phyloP scores from a whole-genome alignment of 2,797 vertebrate genomes.

The Nannoperca obscura region DNA sequence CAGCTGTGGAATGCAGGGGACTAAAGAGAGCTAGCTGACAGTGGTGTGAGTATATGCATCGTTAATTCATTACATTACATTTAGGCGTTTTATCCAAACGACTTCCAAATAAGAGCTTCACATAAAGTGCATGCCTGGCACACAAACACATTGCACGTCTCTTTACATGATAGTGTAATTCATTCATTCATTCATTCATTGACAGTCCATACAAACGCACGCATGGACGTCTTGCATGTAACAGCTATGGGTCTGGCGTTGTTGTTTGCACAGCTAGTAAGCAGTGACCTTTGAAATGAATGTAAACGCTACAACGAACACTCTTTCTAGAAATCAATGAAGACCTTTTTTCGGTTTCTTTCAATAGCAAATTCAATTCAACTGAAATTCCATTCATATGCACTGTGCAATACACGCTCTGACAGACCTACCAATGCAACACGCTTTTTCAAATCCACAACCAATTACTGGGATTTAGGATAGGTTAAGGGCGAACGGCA shows the following conservation, averaged over 20 bases:
- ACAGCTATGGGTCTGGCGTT: neutral
- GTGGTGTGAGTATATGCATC: neutral
- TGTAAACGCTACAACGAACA: conserved; percentile 13
- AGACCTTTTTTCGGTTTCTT: neutral
- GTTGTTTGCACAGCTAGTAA: conserved; percentile 31
- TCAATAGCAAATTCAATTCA: neutral
- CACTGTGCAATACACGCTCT: neutral
- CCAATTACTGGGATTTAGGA: conserved; percentile 47
- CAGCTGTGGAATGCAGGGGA: conserved; percentile 47
- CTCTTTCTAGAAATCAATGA: neutral
- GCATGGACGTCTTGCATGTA: neutral
- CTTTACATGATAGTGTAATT: neutral
- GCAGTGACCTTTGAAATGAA: conserved; percentile 51
- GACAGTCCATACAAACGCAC: neutral
- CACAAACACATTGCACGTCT: neutral
- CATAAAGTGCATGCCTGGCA: neutral
- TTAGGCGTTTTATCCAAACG: too few relatives aligned
- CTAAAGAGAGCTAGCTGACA: conserved; percentile 12
- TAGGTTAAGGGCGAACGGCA: conserved; percentile 1
- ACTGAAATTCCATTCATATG: conserved; percentile 1
- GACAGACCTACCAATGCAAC: conserved; percentile 19
- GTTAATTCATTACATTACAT: too few relatives aligned
- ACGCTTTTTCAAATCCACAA: conserved; percentile 42
- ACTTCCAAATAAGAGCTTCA: too few relatives aligned
- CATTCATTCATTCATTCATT: conserved; percentile 6